Conservation (phyloP, 2,888 invertebrate species). For the Myathropa florea region DNA sequence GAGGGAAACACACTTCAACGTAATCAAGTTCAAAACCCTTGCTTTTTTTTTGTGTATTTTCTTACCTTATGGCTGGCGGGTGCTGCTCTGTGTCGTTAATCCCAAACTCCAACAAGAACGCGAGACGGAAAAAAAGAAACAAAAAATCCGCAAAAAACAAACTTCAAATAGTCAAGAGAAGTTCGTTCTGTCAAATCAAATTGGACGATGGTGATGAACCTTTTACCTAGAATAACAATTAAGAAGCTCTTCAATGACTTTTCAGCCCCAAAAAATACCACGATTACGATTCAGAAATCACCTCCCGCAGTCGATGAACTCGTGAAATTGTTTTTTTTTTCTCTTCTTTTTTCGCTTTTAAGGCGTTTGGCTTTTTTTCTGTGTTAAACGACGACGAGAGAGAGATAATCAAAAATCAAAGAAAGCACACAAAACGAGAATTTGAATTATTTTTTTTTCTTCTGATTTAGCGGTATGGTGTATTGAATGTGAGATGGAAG, state of each 20-base stretch:
- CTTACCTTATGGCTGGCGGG: background rate
- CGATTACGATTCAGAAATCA: constrained; percentile 40
- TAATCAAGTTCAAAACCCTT: background rate
- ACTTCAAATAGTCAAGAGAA: background rate
- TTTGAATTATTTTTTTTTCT: constrained; percentile 12
- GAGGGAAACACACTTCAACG: background rate
- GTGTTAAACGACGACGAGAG: background rate
- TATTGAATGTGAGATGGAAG: background rate
- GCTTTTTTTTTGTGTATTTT: background rate
- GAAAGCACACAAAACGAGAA: constrained; percentile 45
- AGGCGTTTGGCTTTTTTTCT: background rate
- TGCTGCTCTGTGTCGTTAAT: background rate
- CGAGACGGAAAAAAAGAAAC: background rate
- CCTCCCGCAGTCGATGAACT: constrained; percentile 62
- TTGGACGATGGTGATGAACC: constrained; percentile 14
- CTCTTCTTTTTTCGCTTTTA: background rate
- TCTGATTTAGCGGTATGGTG: constrained; percentile 33
- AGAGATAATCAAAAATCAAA: constrained; percentile 6
- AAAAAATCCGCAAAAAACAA: background rate
- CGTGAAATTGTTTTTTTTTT: constrained; percentile 40
- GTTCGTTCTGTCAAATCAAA: background rate
- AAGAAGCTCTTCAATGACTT: constrained; percentile 15
- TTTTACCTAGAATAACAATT: constrained; percentile 41
- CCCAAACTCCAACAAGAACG: background rate
- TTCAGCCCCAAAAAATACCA: constrained; percentile 23